phyloP scores from a whole-genome alignment of 2,888 invertebrate genomes.

The Phytoseiulus persimilis region DNA sequence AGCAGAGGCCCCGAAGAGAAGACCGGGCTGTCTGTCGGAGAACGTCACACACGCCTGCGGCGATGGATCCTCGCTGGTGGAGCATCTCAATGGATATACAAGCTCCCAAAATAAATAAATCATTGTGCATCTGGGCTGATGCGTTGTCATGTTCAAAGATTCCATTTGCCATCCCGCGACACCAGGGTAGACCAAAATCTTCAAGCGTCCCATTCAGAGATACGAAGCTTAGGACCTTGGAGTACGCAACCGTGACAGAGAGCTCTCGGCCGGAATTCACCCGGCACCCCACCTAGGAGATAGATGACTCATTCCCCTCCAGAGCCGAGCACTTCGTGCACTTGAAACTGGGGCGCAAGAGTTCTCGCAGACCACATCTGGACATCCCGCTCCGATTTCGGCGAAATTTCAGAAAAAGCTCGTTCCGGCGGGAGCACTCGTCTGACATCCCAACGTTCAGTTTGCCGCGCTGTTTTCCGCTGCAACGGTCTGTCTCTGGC shows the following conservation, averaged over 20 bases:
- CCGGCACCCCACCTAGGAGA: too few relatives aligned
- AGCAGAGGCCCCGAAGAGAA: neutral
- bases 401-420: neutral
- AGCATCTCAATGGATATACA: neutral
- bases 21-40: neutral
- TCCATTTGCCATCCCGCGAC: neutral
- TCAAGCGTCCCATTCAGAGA: neutral
- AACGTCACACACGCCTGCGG: neutral
- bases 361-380: neutral
- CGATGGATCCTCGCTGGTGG: neutral
- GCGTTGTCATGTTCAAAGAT: neutral
- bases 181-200: neutral
- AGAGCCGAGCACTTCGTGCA: too few relatives aligned
- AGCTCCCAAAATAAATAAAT: neutral
- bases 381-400: neutral
- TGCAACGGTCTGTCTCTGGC: neutral
- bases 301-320: too few relatives aligned
- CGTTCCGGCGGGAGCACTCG: neutral
- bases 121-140: neutral
- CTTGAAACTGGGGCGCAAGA: neutral
- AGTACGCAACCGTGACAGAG: too few relatives aligned
- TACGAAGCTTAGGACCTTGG: neutral
- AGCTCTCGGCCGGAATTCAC: too few relatives aligned
- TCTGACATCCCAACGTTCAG: neutral
- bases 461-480: neutral